A percentile compares a stretch with the other conserved stretches of the same genome.
phyloP scores from a whole-genome alignment of 2,113 vertebrate species.

The Pavo muticus region DNA sequence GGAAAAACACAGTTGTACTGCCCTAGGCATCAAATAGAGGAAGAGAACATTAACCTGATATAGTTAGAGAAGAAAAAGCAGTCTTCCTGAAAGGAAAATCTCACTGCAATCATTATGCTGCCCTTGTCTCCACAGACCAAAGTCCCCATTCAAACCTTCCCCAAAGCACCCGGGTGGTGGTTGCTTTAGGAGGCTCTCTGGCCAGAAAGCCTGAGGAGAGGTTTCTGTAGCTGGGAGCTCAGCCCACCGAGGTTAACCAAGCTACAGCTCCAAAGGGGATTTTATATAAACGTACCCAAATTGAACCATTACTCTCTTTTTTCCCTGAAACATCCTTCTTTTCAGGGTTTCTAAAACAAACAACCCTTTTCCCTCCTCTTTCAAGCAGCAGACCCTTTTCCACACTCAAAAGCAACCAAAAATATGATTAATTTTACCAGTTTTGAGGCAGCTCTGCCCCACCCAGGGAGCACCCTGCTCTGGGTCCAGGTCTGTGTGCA shows the following conservation, averaged over 20 bases:
- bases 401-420: not conserved
- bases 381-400: not conserved
- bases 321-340: conserved; percentile 14
- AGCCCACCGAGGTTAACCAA: conserved; percentile 62
- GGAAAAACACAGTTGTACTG: not conserved
- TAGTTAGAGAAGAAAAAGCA: not conserved
- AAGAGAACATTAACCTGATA: not conserved
- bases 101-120: not conserved
- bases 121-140: not conserved
- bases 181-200: not conserved
- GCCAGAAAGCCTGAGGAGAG: not conserved
- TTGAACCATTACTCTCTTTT: not conserved
- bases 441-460: not conserved
- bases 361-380: accelerated
- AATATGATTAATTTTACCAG: not conserved
- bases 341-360: not conserved
- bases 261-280: conserved; percentile 56
- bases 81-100: not conserved
- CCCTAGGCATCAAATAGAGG: not conserved
- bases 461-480: not conserved
- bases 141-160: not conserved
- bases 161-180: not conserved
- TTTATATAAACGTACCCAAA: conserved; percentile 26
- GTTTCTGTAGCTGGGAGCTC: not conserved
- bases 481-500: too few relatives aligned